phyloP scores from a whole-genome alignment of 2,113 vertebrate species.

The Myiopsitta monachus region DNA sequence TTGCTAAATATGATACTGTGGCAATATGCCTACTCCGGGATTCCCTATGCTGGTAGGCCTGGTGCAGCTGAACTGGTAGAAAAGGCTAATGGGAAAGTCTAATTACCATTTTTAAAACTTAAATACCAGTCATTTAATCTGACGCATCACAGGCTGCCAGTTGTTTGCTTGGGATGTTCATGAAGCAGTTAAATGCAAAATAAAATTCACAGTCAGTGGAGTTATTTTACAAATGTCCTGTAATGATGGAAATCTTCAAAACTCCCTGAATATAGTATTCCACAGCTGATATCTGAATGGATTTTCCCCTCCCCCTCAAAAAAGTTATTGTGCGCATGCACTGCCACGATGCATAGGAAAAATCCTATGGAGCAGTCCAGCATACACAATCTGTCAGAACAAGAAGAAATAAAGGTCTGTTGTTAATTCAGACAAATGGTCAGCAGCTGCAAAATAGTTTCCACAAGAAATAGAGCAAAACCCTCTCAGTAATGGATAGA shows the following conservation, averaged over 20 bases:
- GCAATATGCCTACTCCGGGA: neutral
- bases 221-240: neutral
- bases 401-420: slow-evolving; percentile 73
- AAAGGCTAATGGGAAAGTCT: slow-evolving; percentile 25
- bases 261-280: neutral
- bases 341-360: slow-evolving; percentile 63
- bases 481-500: slow-evolving; percentile 39
- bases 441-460: slow-evolving; percentile 76
- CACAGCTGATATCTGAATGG: neutral
- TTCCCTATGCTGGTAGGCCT: neutral
- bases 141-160: neutral
- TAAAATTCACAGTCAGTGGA: neutral
- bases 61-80: slow-evolving; percentile 32
- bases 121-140: slow-evolving; percentile 18
- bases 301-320: neutral
- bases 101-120: slow-evolving; percentile 43
- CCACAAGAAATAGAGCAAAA: slow-evolving; percentile 64
- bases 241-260: neutral
- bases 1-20: slow-evolving; percentile 1
- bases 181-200: neutral
- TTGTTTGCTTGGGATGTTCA: slow-evolving; percentile 7
- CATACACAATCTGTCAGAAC: slow-evolving; percentile 66
- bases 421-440: slow-evolving; percentile 76
- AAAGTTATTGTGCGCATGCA: slow-evolving; percentile 7
- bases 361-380: slow-evolving; percentile 50